Conservation (phyloP, 1,140 invertebrate species). For the Mactra quadrangularis region DNA sequence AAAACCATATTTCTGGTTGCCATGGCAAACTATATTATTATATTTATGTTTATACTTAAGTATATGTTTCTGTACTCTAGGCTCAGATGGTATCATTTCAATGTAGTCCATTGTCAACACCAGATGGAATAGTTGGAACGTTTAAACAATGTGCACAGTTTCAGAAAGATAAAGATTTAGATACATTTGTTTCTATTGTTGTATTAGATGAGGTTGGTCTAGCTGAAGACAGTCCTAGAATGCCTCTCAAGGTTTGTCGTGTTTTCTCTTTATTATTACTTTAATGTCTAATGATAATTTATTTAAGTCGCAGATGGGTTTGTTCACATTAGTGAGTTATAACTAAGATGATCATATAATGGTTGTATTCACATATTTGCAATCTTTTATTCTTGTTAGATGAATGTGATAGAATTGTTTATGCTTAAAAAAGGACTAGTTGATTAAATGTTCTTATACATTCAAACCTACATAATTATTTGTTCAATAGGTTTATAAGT, state of each 20-base stretch:
- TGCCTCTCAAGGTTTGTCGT: slow-evolving; percentile 78
- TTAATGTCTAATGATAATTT: not conserved
- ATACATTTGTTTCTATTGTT: slow-evolving; percentile 78
- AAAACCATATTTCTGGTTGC: too few species aligned
- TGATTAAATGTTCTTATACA: not conserved
- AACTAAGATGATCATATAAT: not conserved
- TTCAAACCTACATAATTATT: not conserved
- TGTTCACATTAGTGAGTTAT: not conserved
- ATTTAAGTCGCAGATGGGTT: not conserved
- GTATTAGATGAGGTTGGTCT: slow-evolving; percentile 82
- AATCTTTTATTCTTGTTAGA: not conserved
- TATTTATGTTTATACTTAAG: too few species aligned
- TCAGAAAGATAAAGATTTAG: slow-evolving; percentile 74
- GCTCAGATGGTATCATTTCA: slow-evolving; percentile 81
- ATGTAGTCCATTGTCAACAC: slow-evolving; percentile 78
- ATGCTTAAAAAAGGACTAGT: not conserved
- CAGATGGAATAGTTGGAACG: slow-evolving; percentile 80
- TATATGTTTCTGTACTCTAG: slow-evolving; percentile 52
- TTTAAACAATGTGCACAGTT: slow-evolving; percentile 77
- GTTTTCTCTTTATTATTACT: not conserved
- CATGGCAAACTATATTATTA: too few species aligned
- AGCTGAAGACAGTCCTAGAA: slow-evolving; percentile 79
- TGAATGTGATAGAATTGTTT: not conserved
- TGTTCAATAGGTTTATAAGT: not conserved
- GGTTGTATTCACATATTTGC: not conserved